phyloP scores from a whole-genome alignment of 1,140 invertebrate genomes.

The Danaus plexippus region DNA sequence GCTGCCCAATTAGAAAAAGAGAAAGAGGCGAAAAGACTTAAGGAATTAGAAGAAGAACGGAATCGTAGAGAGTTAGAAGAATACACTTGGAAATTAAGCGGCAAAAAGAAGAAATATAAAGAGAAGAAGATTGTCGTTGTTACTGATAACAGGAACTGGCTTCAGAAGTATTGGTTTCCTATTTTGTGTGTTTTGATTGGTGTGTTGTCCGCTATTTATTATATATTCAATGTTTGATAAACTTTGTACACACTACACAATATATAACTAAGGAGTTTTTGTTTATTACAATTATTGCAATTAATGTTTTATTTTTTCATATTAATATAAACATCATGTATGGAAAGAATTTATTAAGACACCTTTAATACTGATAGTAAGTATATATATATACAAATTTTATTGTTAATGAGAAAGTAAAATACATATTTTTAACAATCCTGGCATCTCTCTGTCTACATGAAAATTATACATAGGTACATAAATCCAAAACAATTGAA shows the following conservation, averaged over 20 bases:
- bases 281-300: conserved; percentile 2
- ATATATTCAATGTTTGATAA: conserved; percentile 26
- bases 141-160: conserved; percentile 43
- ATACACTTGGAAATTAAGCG: conserved; percentile 80
- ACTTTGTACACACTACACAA: conserved; percentile 1
- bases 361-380: no score
- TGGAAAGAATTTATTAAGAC: no score
- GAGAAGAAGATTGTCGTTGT: conserved; percentile 51
- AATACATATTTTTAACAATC: no score
- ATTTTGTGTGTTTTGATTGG: conserved; percentile 39
- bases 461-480: no score
- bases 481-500: no score
- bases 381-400: no score
- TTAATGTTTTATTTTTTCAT: background rate
- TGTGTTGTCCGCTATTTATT: conserved; percentile 37
- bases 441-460: no score
- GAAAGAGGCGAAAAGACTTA: conserved; percentile 70
- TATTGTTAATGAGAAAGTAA: no score
- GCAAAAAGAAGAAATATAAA: conserved; percentile 70
- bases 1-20: conserved; percentile 70
- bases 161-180: conserved; percentile 63
- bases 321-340: no score
- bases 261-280: background rate
- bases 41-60: conserved; percentile 75
- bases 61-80: conserved; percentile 80